A percentile compares a stretch with the other conserved stretches of the same genome.
Conservation (phyloP, 1,140 invertebrate genomes). For the Drosophila seguyi region DNA sequence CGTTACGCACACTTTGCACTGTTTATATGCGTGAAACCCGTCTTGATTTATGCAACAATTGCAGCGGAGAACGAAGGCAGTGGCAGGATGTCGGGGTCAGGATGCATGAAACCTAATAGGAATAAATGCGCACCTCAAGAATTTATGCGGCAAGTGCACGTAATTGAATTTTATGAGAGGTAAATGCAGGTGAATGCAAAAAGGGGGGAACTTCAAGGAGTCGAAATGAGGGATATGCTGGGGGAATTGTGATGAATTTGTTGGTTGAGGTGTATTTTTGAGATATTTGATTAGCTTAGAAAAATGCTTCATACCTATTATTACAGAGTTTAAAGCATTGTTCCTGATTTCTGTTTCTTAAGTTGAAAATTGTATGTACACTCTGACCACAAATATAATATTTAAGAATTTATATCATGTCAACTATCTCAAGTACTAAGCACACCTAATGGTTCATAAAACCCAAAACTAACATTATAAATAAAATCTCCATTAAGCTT, state of each 20-base stretch:
- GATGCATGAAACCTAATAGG: slow-evolving; percentile 54
- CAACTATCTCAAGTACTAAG: too few species aligned
- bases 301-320: neutral
- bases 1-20: slow-evolving; percentile 64
- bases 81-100: slow-evolving; percentile 3
- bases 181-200: slow-evolving; percentile 24
- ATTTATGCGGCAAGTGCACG: slow-evolving; percentile 43
- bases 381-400: neutral
- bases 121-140: slow-evolving; percentile 53
- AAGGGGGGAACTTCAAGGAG: neutral
- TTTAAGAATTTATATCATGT: neutral
- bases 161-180: slow-evolving; percentile 57
- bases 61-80: slow-evolving; percentile 5
- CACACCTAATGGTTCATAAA: neutral
- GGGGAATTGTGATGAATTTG: neutral
- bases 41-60: slow-evolving; percentile 68
- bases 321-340: neutral
- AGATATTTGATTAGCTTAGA: neutral
- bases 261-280: neutral
- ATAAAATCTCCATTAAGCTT: neutral
- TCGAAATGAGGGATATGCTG: neutral
- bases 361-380: neutral
- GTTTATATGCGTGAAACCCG: slow-evolving; percentile 52
- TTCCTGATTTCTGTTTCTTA: too few species aligned
- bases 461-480: neutral